Base-by-base conservation (phyloP, 2,113 vertebrate species). In the Phalacrocorax carbo region DNA sequence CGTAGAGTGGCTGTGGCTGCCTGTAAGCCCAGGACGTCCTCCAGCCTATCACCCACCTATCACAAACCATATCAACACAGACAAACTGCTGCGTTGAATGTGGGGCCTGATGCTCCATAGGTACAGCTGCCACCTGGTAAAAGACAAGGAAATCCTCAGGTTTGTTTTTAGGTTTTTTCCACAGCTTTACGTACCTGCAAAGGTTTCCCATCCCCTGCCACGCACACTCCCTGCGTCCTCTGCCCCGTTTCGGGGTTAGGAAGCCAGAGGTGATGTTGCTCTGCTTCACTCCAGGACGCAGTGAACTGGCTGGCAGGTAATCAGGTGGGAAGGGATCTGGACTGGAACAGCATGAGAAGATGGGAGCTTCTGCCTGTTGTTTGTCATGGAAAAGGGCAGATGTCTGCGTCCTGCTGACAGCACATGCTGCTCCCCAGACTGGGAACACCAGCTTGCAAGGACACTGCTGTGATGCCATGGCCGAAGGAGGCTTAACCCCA, bases 1-100 rank as follows among this genome's bases (percentile, higher is more conserved):
- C 15, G 3, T 5, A 3, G 60, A 11, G 34, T 4, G n/a, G 58
- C 52, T 1, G 1, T 32, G 40, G 30, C 20, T 14, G 0, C 1
- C 61, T 13, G 49, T 5, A 60, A 54, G 61, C 54, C 42, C 77
- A 77, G 21, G 13, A 7, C 3, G 2, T 40, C 34, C 66, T 58
- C 40, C 73, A 55, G 44, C 61, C 34, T 32, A 61, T 57, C 73
- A 20, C 29, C 34, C 2, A 2, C 7, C 60, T 27, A 14, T 9
- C 15, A 21, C 79, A 64, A 75, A 40, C 55, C 29, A 2, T 1
- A 9, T 10, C 2, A 2, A 34, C 20, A 11, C 0, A 5, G 83
- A 62, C 34, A 55, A 40, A 38, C n/a, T 2, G 25, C 23, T 44
- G 34, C 1, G 1, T 30, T 0, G 1, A 36, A 14, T 1, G 8